A percentile compares a stretch with the other conserved stretches of the same genome.
Evolutionary conservation across 2,113 vertebrate species (phyloP).

Genomic region (Nothoprocta pentlandii): DNA sequence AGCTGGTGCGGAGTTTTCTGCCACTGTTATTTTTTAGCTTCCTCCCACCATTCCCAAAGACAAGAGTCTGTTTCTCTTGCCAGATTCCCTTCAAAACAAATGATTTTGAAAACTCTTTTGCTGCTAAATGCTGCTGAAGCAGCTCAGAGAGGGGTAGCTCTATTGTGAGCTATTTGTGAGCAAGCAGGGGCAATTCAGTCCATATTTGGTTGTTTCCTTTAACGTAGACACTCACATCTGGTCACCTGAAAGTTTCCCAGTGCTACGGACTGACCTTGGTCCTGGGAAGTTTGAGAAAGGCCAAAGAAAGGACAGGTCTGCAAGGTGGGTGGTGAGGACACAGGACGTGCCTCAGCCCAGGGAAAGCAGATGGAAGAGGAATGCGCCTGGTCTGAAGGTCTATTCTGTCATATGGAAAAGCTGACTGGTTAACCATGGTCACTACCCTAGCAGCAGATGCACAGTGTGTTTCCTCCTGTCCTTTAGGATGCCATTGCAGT

Average conservation of each 20-base stretch:
- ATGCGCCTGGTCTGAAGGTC: neutral
- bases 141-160: neutral
- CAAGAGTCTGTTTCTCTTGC: constrained; percentile 35
- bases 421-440: neutral
- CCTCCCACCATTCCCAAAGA: constrained; percentile 57
- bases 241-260: neutral
- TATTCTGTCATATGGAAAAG: neutral
- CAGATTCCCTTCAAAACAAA: constrained; percentile 46
- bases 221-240: neutral
- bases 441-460: neutral
- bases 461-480: accelerated
- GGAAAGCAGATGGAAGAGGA: neutral
- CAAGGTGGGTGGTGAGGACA: neutral
- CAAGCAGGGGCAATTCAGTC: accelerated
- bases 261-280: accelerated
- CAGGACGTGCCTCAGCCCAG: neutral
- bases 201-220: neutral
- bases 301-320: neutral
- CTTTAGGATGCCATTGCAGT: accelerated
- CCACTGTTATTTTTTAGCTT: constrained; percentile 63
- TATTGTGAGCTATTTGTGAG: neutral
- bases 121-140: neutral
- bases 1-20: constrained; percentile 49
- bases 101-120: neutral
- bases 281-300: neutral